Evolutionary conservation across 64 coral and sea anemone genomes (phyloP).

Genomic region (Dendronephthya gigantea): DNA sequence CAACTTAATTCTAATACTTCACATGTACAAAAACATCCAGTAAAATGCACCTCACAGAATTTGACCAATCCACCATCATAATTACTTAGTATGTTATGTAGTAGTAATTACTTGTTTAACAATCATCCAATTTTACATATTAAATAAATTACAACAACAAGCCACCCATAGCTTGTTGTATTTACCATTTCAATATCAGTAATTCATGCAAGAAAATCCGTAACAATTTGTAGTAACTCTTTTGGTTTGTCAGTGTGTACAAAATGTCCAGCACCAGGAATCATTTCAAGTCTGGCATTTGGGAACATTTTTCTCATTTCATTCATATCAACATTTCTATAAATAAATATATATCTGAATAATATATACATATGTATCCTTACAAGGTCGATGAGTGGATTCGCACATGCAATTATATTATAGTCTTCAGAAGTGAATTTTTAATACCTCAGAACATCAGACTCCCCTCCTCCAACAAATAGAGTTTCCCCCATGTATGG

Average conservation of each 20-base stretch:
- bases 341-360: too few relatives aligned
- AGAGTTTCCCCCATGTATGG: background rate
- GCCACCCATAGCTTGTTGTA: too few relatives aligned
- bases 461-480: background rate
- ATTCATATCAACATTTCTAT: background rate
- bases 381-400: too few relatives aligned
- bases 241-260: slow-evolving; percentile 13
- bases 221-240: background rate
- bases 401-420: too few relatives aligned
- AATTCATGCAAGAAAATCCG: background rate
- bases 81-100: background rate
- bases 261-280: slow-evolving; percentile 3
- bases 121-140: background rate
- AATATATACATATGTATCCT: too few relatives aligned
- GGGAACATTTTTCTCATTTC: background rate
- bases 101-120: background rate
- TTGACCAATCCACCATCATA: background rate
- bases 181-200: background rate
- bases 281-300: background rate
- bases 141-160: background rate
- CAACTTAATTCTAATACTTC: background rate
- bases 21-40: background rate
- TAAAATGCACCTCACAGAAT: background rate
- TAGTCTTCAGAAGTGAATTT: too few relatives aligned
- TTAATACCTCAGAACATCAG: background rate